phyloP scores from a whole-genome alignment of 2,888 invertebrate species.

The Caenorhabditis drosophilae region DNA sequence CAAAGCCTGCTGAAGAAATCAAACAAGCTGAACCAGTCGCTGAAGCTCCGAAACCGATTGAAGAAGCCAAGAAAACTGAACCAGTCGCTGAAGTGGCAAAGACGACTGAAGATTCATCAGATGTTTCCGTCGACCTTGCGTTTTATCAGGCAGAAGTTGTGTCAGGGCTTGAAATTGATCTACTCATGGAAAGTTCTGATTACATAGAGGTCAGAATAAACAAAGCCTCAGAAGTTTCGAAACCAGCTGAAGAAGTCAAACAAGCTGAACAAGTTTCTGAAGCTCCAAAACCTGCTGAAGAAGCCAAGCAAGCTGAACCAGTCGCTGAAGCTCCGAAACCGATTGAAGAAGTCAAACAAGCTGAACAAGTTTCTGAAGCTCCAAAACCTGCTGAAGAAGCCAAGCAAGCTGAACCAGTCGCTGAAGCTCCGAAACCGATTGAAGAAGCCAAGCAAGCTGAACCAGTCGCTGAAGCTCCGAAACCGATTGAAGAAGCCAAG shows the following conservation, averaged over 20 bases:
- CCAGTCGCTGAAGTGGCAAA: conserved; percentile 4
- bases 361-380: conserved; percentile 2
- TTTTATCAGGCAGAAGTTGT: no score
- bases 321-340: conserved; percentile 6
- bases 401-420: conserved; percentile 3
- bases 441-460: conserved; percentile 8
- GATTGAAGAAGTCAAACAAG: not conserved
- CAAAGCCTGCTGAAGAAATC: conserved; percentile 2
- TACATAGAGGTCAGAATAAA: no score
- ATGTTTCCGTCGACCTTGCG: no score
- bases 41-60: conserved; percentile 5
- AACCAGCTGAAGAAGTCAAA: not conserved
- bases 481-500: not conserved
- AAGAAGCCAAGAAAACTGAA: not conserved
- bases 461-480: conserved; percentile 9
- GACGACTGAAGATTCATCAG: not conserved
- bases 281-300: conserved; percentile 1
- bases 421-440: conserved; percentile 5
- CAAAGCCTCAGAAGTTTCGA: conserved; percentile 10
- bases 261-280: conserved; percentile 4
- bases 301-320: not conserved
- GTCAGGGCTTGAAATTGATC: no score
- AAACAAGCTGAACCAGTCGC: not conserved
- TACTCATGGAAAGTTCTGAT: no score
- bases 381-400: conserved; percentile 3